A percentile compares a stretch with the other conserved stretches of the same genome.
Conservation (phyloP, 2,888 invertebrate genomes). For the Halictus ligatus region DNA sequence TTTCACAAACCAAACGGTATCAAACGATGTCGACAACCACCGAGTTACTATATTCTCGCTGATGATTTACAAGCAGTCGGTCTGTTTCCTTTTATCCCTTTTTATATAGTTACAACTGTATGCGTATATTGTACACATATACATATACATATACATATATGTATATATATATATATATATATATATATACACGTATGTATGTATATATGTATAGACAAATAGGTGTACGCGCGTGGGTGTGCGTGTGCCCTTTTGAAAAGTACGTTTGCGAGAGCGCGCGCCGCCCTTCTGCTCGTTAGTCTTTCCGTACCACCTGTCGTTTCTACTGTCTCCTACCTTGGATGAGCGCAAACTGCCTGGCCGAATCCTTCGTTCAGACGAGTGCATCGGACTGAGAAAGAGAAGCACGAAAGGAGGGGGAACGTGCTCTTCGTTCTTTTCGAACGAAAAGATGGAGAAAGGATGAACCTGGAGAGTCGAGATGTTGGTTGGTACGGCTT, state of each 20-base stretch:
- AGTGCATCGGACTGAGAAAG: slow-evolving; percentile 65
- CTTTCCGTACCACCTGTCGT: slow-evolving; percentile 51
- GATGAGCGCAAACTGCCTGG: slow-evolving; percentile 54
- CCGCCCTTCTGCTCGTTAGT: slow-evolving; percentile 37
- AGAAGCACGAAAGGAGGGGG: slow-evolving; percentile 38
- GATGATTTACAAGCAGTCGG: neutral
- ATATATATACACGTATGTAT: neutral
- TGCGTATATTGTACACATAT: slow-evolving; percentile 18
- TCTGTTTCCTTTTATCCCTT: slow-evolving; percentile 3
- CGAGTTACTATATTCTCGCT: neutral
- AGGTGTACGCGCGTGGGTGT: neutral
- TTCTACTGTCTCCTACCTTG: slow-evolving; percentile 43
- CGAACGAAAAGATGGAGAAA: slow-evolving; percentile 60
- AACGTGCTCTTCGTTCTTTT: slow-evolving; percentile 31
- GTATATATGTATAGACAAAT: neutral
- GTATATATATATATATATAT: neutral
- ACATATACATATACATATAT: neutral
- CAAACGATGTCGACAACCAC: neutral
- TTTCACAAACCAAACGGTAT: neutral
- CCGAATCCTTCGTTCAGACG: slow-evolving; percentile 60
- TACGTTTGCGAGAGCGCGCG: slow-evolving; percentile 27
- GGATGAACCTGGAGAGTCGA: slow-evolving; percentile 48
- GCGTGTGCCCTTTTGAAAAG: neutral
- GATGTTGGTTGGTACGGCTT: slow-evolving; percentile 40
- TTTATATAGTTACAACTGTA: neutral